Evolutionary conservation across 1,140 invertebrate genomes (phyloP), one percentile per base, ranked within the genome.

Genomic region (Zophobas atratus): DNA sequence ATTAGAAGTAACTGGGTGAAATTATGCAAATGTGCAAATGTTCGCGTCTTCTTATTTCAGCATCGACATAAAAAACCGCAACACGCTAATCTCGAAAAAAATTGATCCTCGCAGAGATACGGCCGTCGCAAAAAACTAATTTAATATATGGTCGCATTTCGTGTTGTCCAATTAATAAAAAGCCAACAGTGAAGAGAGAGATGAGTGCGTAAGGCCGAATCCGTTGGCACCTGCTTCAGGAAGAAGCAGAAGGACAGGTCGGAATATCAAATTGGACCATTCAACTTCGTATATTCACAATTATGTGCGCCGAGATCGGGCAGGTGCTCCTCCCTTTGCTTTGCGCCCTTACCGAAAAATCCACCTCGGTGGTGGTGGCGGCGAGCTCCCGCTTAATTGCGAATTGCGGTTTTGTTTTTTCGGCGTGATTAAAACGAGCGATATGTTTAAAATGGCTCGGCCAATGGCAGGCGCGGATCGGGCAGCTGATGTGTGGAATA

Each of bases 231-330:
- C 78, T 79, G 78, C 78, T 77, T 67, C 63, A 63, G 74, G 67
- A 79, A 56, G 51, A 76, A 76, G 39, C 73, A 78, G 55, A 74
- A 75, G 73, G 73, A 76, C 74, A 79, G 77, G 72, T 76, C 74
- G 74, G 72, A 76, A 79, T 76, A 79, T 79, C 77, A 79, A 79
- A 79, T 76, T 75, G 73, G 77, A 70, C 72, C 77, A 72, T 76
- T 79, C 73, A 79, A 70, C 60, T 73, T 79, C 76, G 76, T 76
- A 67, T 67, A 79, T 79, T 79, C 76, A 79, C 77, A 79, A 79
- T 79, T 79, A 79, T 76, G 57, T 70, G 77, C 76, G 77, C 72
- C 73, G 77, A 76, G 70, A 79, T 76, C 77, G 76, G 20, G 77
- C 77, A 79, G 77, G 77, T 79, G 77, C 63, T 53, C 60, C 20